Percentiles rank a stretch among this genome's conserved stretches.
Evolutionary conservation across 2,797 vertebrate species (phyloP).

Genomic region (Pachyuromys duprasi): DNA sequence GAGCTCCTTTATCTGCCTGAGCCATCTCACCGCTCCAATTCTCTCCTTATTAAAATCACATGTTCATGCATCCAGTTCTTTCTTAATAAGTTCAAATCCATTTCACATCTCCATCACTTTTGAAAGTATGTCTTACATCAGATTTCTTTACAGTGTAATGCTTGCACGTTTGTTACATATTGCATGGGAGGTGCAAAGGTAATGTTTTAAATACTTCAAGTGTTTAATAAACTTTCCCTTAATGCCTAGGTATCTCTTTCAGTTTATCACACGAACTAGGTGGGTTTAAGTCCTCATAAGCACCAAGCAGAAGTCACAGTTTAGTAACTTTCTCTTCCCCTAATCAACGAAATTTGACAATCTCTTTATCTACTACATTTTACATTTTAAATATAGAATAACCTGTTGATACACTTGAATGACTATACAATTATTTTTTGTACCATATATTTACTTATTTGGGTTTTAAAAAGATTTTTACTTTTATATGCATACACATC

Average conservation of each 20-base stretch:
- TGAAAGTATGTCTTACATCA: background rate
- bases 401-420: background rate
- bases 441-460: background rate
- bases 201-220: slow-evolving; percentile 17
- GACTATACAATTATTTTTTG: background rate
- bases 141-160: background rate
- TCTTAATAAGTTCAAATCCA: slow-evolving; percentile 43
- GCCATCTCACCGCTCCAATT: background rate
- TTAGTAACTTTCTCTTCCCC: slow-evolving; percentile 25
- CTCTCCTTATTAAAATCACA: background rate
- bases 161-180: background rate
- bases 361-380: slow-evolving; percentile 20
- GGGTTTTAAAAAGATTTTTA: background rate
- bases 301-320: background rate
- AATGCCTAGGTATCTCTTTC: slow-evolving; percentile 31
- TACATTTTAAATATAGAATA: slow-evolving; percentile 39
- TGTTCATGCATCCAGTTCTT: background rate
- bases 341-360: slow-evolving; percentile 20
- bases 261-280: background rate
- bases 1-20: background rate
- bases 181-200: background rate
- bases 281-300: background rate
- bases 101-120: slow-evolving; percentile 25
- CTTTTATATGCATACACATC: background rate
- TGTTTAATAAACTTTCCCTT: slow-evolving; percentile 11